phyloP scores from a whole-genome alignment of 2,888 invertebrate species.

The Congeria kusceri region DNA sequence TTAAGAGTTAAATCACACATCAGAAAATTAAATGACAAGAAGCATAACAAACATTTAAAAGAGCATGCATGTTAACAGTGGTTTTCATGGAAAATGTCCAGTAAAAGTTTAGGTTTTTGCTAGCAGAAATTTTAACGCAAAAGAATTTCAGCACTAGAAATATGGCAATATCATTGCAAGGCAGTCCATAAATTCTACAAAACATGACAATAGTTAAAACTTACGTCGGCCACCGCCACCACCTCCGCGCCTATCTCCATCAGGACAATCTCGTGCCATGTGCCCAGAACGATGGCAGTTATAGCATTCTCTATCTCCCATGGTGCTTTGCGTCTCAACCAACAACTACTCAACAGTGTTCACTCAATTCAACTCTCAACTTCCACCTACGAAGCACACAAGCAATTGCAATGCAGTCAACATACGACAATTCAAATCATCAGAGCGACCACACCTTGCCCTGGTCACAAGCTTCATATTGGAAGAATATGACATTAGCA shows the following conservation, averaged over 20 bases:
- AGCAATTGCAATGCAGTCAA: constrained; percentile 38
- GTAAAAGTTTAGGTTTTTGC: too few relatives aligned
- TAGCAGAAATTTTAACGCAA: too few relatives aligned
- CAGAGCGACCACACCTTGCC: constrained; percentile 31
- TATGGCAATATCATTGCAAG: too few relatives aligned
- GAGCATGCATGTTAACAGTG: too few relatives aligned
- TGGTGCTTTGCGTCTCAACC: constrained; percentile 21
- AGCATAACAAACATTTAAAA: too few relatives aligned
- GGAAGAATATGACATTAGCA: constrained; percentile 55
- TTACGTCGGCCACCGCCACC: constrained; percentile 33
- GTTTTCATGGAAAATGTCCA: too few relatives aligned
- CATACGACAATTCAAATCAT: constrained; percentile 10
- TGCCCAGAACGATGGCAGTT: constrained; percentile 47
- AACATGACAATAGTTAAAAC: background rate
- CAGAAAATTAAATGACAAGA: too few relatives aligned
- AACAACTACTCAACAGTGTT: constrained; percentile 29
- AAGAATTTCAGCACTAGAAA: too few relatives aligned
- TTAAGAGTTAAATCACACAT: too few relatives aligned
- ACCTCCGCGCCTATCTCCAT: constrained; percentile 10
- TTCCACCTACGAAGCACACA: constrained; percentile 60
- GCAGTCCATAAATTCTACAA: too few relatives aligned
- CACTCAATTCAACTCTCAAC: constrained; percentile 53
- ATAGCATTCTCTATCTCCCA: constrained; percentile 58
- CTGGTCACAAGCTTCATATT: constrained; percentile 49
- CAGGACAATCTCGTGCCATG: constrained; percentile 47